Evolutionary conservation across 2,888 invertebrate genomes (phyloP).

Genomic region (Labia minor): DNA sequence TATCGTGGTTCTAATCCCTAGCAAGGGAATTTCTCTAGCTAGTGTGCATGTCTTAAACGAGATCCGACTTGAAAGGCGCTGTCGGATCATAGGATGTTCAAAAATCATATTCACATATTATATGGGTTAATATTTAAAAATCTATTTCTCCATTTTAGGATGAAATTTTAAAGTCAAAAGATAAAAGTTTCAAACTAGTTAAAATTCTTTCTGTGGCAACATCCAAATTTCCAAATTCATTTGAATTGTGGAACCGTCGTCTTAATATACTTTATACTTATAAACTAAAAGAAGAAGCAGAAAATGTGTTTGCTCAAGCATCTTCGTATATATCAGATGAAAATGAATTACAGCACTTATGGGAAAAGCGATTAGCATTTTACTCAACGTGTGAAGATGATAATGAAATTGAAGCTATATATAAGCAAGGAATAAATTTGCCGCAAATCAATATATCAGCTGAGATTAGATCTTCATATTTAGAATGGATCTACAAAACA

Average conservation of each 20-base stretch:
- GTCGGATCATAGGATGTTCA: too few relatives aligned
- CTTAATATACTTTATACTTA: conserved; percentile 39
- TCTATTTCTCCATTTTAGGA: conserved; percentile 20
- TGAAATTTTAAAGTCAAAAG: conserved; percentile 23
- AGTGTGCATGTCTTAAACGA: too few relatives aligned
- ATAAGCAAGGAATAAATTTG: conserved; percentile 32
- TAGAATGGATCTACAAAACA: conserved; percentile 46
- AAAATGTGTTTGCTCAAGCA: conserved; percentile 24
- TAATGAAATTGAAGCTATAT: conserved; percentile 23
- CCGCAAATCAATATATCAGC: conserved; percentile 40
- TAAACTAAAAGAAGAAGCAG: conserved; percentile 35
- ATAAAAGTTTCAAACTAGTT: conserved; percentile 30
- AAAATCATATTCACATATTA: too few relatives aligned
- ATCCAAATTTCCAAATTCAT: conserved; percentile 37
- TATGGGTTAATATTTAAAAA: too few relatives aligned
- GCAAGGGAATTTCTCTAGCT: too few relatives aligned
- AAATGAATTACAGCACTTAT: conserved; percentile 36
- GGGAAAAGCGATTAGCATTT: conserved; percentile 33
- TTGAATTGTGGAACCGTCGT: conserved; percentile 43
- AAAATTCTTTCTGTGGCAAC: conserved; percentile 38
- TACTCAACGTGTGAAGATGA: conserved; percentile 22
- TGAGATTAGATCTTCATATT: conserved; percentile 48
- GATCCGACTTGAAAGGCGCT: too few relatives aligned
- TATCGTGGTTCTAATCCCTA: too few relatives aligned
- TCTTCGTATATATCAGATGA: conserved; percentile 22